Conservation (phyloP, 2,797 vertebrate species). For the Clamator glandarius region DNA sequence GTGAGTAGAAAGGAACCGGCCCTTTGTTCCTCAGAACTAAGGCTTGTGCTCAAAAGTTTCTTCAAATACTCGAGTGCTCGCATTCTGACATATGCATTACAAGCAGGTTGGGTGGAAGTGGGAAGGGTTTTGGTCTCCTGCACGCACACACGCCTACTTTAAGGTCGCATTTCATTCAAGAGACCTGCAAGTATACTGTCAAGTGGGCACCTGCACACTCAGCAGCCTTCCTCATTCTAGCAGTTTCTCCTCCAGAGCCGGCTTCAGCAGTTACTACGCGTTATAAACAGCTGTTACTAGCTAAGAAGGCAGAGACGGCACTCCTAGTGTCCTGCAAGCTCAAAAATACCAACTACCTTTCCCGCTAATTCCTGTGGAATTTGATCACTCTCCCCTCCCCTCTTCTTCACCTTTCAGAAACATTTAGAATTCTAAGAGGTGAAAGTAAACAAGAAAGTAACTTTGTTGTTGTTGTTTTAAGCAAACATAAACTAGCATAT, state of each 20-base stretch:
- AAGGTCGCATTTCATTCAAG: not conserved
- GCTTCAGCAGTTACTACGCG: not conserved
- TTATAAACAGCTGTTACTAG: not conserved
- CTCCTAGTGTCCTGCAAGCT: not conserved
- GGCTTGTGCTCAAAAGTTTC: not conserved
- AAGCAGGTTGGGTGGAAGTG: not conserved
- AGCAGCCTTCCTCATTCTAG: not conserved
- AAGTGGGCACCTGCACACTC: not conserved
- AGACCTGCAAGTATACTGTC: not conserved
- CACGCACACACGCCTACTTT: not conserved
- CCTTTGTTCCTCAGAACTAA: not conserved
- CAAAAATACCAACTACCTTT: not conserved
- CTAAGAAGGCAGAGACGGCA: not conserved
- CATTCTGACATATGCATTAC: not conserved
- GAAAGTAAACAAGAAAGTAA: not conserved
- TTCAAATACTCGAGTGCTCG: not conserved
- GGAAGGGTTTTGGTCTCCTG: not conserved
- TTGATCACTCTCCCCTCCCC: not conserved
- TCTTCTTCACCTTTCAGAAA: not conserved
- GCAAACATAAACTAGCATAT: not conserved
- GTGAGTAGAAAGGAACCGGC: not conserved
- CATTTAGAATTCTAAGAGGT: not conserved
- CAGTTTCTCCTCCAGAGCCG: not conserved
- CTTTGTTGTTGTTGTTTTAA: not conserved
- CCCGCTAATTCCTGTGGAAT: not conserved